Base-by-base conservation (phyloP, 2,888 invertebrate genomes). In the Leptopilina syphax region DNA sequence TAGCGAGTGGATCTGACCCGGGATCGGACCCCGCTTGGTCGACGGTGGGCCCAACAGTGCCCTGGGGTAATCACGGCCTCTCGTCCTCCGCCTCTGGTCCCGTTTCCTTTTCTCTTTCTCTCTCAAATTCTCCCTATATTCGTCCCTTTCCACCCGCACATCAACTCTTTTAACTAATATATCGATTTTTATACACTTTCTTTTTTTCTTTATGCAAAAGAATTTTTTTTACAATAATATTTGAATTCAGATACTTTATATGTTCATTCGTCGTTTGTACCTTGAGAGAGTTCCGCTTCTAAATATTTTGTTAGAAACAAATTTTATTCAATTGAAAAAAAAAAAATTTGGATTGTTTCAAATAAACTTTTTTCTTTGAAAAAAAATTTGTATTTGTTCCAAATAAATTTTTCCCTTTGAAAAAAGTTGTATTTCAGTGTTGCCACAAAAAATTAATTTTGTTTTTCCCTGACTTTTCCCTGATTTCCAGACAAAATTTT, bases 1-100 rank as follows among this genome's bases (percentile, higher is more conserved):
- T 91, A 90, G 91, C 86, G 86, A 87, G 87, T 86, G 88, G 89
- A 91, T 90, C 91, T 91, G 91, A 92, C 91, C 90, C 89, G 90
- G 89, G 91, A 90, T 90, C 89, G 91, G 88, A 88, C 90, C 89
- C 85, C 87, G 86, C 86, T 81, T 87, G 84, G 85, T 81, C 81
- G 80, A 83, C 87, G 86, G 84, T 87, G 88, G 88, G 88, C 89
- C 88, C 88, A 86, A 86, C 50, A 87, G 90, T 88, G 85, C 90
- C 91, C 90, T 83, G 85, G 82, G 90, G 91, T 89, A 91, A 91
- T 91, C 90, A 92, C 92, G 91, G 89, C 88, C 88, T 87, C 84
- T 86, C 87, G 86, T 88, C 86, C 90, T 88, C 87, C 87, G 88
- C 89, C 90, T 87, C 89, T 80, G 89, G 89, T 89, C 87, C 87